These are phyloP conservation scores for Apus apus DNA, from an alignment of 2,113 vertebrate species.

Conservation along the genomic window DNA sequence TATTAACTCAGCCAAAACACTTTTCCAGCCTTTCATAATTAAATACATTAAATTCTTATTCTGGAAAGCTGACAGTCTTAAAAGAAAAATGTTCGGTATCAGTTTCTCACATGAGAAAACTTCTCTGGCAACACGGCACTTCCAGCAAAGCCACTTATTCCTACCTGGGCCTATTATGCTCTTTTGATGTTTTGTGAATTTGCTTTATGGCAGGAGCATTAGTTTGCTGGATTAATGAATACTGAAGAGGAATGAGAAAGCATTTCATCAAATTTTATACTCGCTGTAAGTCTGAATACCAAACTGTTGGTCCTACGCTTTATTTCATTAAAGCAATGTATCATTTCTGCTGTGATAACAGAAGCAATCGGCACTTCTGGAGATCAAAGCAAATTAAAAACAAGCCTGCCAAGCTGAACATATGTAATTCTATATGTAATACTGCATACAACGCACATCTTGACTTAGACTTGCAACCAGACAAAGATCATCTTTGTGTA, in stretches of 20 bases:
- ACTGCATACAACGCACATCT: conserved; percentile 2
- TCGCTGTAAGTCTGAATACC: neutral
- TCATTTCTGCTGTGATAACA: conserved; percentile 49
- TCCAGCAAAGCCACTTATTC: neutral
- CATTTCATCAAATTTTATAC: neutral
- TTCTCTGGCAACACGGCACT: neutral
- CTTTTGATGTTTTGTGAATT: neutral
- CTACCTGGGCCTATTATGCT: neutral
- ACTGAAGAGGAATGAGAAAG: neutral
- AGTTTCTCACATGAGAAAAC: neutral
- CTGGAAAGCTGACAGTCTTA: neutral
- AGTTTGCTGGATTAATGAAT: neutral
- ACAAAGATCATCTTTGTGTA: conserved; percentile 55
- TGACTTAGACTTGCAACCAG: neutral
- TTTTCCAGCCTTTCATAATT: neutral
- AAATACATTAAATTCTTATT: neutral
- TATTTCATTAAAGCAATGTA: conserved; percentile 40
- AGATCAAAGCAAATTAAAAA: conserved; percentile 46
- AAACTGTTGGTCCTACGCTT: neutral
- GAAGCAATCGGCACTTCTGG: conserved; percentile 14
- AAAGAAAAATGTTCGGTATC: neutral
- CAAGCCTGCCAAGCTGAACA: conserved; percentile 8
- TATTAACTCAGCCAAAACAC: neutral
- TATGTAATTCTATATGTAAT: conserved; percentile 50
- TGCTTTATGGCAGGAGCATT: neutral